These are phyloP conservation scores for Zaprionus africanus DNA, from an alignment of 1,140 invertebrate species.

Conservation along the genomic window DNA sequence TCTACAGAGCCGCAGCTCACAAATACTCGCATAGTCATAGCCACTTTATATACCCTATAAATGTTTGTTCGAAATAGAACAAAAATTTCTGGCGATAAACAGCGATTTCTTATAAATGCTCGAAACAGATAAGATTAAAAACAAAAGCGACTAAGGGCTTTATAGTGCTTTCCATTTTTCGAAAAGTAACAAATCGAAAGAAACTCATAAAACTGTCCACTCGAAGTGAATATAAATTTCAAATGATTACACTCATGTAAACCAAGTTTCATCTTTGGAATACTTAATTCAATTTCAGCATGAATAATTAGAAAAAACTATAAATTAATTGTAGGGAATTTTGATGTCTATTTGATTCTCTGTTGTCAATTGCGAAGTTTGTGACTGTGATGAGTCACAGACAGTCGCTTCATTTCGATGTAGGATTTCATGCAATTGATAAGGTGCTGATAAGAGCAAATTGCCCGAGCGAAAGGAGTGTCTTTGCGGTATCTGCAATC, in stretches of 20 bases:
- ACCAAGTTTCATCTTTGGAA: background rate
- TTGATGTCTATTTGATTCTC: background rate
- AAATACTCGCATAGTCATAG: constrained; percentile 11
- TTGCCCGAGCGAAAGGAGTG: background rate
- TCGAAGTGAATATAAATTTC: constrained; percentile 23
- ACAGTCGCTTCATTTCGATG: constrained; percentile 2
- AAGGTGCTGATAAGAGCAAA: constrained; percentile 16
- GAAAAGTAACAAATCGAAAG: background rate
- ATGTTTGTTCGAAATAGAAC: constrained; percentile 22
- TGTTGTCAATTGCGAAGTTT: constrained; percentile 16
- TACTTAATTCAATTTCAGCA: constrained; percentile 3
- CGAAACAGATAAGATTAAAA: constrained; percentile 36
- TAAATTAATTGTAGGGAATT: background rate
- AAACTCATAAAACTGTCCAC: constrained; percentile 25
- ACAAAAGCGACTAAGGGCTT: constrained; percentile 22
- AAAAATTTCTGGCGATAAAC: constrained; percentile 18
- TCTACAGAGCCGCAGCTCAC: constrained; percentile 15
- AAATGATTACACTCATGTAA: too few species aligned
- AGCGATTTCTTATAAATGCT: constrained; percentile 25
- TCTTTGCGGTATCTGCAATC: background rate
- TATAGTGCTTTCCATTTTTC: background rate
- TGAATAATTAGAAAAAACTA: background rate
- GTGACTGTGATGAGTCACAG: constrained; percentile 27
- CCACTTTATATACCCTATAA: constrained; percentile 32
- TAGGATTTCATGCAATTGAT: constrained; percentile 27